These are phyloP conservation scores for Dasypogon diadema DNA, from an alignment of 2,888 invertebrate species.

Conservation along the genomic window DNA sequence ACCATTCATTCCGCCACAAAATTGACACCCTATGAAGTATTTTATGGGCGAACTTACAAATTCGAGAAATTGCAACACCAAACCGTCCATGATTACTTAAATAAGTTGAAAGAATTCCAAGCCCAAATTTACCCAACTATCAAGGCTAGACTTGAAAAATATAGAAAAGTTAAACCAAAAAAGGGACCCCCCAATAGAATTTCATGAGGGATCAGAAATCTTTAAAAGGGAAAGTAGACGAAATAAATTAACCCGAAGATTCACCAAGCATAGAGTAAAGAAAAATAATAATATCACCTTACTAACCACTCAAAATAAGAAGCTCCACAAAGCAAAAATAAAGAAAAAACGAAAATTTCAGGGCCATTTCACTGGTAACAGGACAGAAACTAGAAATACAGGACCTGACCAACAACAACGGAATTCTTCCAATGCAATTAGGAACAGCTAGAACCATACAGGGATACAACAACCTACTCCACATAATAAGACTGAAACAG, in stretches of 20 bases:
- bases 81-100: too few species aligned
- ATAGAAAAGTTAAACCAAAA: too few species aligned
- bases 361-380: background rate
- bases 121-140: too few species aligned
- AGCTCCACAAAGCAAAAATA: constrained; percentile 8
- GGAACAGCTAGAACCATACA: constrained; percentile 9
- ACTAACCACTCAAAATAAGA: background rate
- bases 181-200: too few species aligned
- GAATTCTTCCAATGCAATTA: background rate
- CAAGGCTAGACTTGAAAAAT: too few species aligned
- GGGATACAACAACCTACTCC: background rate
- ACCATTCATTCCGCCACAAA: too few species aligned
- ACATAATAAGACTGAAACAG: constrained; percentile 23
- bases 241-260: background rate
- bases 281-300: background rate
- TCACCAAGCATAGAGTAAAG: constrained; percentile 1
- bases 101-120: too few species aligned
- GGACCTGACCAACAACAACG: background rate
- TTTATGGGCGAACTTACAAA: too few species aligned
- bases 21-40: too few species aligned
- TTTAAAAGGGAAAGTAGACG: background rate
- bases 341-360: constrained; percentile 24
- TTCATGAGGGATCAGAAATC: too few species aligned
- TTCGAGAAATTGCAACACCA: too few species aligned
- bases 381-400: background rate